phyloP scores from a whole-genome alignment of 2,797 vertebrate genomes.

The Leucoraja ocellata region DNA sequence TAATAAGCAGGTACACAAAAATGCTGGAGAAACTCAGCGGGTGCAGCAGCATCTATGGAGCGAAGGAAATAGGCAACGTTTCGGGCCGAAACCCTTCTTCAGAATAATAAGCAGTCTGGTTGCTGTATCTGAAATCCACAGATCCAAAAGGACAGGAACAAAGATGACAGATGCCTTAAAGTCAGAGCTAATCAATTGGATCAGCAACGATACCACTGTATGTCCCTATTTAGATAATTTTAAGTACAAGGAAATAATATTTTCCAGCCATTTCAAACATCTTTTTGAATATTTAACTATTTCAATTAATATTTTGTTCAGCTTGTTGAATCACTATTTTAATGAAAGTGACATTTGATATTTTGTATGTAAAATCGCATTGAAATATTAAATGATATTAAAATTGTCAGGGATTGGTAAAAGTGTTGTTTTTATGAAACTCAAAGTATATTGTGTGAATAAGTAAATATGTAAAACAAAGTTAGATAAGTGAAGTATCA shows the following conservation, averaged over 20 bases:
- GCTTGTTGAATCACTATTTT: background rate
- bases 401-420: background rate
- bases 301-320: background rate
- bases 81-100: too few relatives aligned
- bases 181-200: background rate
- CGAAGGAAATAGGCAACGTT: too few relatives aligned
- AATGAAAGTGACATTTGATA: background rate
- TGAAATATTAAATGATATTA: background rate
- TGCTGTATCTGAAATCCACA: conserved; percentile 10
- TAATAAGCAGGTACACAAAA: background rate
- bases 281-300: background rate
- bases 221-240: background rate
- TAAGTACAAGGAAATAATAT: background rate
- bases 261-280: background rate
- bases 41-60: too few relatives aligned
- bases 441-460: background rate
- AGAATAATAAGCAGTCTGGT: conserved; percentile 20
- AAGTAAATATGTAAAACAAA: background rate
- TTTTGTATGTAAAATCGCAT: background rate
- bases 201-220: background rate
- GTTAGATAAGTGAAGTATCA: background rate
- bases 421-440: background rate
- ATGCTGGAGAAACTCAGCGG: too few relatives aligned
- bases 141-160: background rate
- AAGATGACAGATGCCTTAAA: conserved; percentile 1